Evolutionary conservation across 2,888 invertebrate genomes (phyloP).

Genomic region (Andrena marginata): DNA sequence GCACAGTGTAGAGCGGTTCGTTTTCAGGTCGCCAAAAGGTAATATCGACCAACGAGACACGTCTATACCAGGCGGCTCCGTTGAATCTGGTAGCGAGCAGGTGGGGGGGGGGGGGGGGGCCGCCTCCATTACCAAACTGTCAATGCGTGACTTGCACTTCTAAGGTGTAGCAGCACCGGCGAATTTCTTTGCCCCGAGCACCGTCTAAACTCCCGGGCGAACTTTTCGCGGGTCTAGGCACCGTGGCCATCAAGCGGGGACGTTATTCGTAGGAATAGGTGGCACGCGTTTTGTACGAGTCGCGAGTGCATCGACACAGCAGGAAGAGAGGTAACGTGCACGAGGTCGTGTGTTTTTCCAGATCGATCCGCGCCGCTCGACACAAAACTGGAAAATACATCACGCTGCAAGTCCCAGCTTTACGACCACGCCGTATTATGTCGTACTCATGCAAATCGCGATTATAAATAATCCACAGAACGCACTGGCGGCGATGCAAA

Average conservation of each 20-base stretch:
- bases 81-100: slow-evolving; percentile 64
- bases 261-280: not conserved
- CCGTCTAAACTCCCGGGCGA: slow-evolving; percentile 20
- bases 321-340: not conserved
- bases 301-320: not conserved
- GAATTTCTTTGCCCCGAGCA: slow-evolving; percentile 40
- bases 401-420: not conserved
- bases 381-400: not conserved
- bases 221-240: slow-evolving; percentile 6
- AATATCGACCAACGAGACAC: slow-evolving; percentile 71
- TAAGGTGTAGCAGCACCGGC: slow-evolving; percentile 34
- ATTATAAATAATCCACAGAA: slow-evolving; percentile 14
- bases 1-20: slow-evolving; percentile 44
- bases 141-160: slow-evolving; percentile 65
- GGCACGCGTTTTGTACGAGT: not conserved
- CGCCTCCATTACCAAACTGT: slow-evolving; percentile 73
- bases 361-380: not conserved
- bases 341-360: not conserved
- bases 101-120: slow-evolving; percentile 17
- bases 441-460: slow-evolving; percentile 1
- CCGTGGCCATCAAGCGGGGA: not conserved
- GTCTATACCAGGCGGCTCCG: slow-evolving; percentile 64
- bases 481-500: slow-evolving; percentile 1
- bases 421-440: not conserved
- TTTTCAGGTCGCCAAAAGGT: slow-evolving; percentile 71